These are phyloP conservation scores for Clepsis dumicolana DNA, from an alignment of 2,888 invertebrate genomes.

Conservation along the genomic window DNA sequence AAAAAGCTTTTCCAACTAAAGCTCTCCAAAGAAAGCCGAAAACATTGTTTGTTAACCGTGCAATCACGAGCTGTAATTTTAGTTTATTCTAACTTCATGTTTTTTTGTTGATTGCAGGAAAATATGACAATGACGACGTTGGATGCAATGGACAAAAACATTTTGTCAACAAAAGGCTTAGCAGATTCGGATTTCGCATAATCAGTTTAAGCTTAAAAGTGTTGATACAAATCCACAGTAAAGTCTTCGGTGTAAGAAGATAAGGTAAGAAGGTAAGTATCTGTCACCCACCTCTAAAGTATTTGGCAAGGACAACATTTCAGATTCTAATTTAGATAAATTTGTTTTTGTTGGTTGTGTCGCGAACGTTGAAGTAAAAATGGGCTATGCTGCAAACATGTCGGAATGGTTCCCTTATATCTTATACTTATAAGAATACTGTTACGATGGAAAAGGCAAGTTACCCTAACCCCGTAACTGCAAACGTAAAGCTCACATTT, in stretches of 20 bases:
- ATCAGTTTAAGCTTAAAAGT: not conserved
- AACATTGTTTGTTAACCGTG: conserved; percentile 67
- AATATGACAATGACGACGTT: conserved; percentile 15
- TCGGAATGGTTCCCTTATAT: too few relatives aligned
- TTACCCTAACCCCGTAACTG: too few relatives aligned
- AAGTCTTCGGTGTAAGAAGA: not conserved
- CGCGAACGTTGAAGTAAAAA: not conserved
- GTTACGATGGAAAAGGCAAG: too few relatives aligned
- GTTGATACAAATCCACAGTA: not conserved
- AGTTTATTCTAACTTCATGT: conserved; percentile 24
- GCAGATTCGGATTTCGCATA: conserved; percentile 5
- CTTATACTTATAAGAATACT: too few relatives aligned
- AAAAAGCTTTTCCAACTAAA: conserved; percentile 52
- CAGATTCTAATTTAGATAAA: conserved; percentile 3
- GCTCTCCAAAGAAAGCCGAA: conserved; percentile 54
- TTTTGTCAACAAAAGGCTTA: conserved; percentile 14
- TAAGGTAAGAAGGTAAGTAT: too few relatives aligned
- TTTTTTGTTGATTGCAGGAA: conserved; percentile 30
- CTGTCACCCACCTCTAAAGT: not conserved
- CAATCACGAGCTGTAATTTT: conserved; percentile 66
- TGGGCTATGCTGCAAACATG: too few relatives aligned
- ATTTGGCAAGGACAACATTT: not conserved
- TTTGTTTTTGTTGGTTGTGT: not conserved
- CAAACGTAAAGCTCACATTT: not conserved
- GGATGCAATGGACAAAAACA: conserved; percentile 25